Conservation (phyloP, 2,113 vertebrate genomes). For the Hippocampus mohnikei region DNA sequence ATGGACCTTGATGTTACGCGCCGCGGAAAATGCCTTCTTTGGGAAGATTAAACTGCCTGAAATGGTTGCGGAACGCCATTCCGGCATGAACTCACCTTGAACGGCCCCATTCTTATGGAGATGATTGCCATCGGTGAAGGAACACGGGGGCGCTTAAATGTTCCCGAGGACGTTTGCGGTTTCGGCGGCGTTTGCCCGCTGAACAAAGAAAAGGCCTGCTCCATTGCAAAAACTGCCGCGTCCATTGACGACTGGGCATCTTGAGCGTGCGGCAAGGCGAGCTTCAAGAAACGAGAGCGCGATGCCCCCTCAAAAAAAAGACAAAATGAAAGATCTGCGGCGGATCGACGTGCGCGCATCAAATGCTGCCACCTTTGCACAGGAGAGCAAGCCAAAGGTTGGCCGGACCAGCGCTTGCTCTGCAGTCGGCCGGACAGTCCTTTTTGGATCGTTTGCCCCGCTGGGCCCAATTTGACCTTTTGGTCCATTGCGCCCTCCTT, state of each 20-base stretch:
- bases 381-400: not conserved
- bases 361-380: not conserved
- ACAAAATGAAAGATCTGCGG: too few relatives aligned
- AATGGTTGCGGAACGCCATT: slow-evolving; percentile 58
- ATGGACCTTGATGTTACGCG: slow-evolving; percentile 65
- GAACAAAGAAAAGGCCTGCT: slow-evolving; percentile 38
- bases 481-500: too few relatives aligned
- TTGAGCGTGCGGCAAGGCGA: too few relatives aligned
- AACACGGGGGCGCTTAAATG: slow-evolving; percentile 48
- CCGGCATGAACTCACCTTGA: slow-evolving; percentile 69
- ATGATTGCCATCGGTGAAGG: slow-evolving; percentile 63
- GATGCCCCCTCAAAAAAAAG: too few relatives aligned
- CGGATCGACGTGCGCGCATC: slow-evolving; percentile 18
- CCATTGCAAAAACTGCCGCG: too few relatives aligned
- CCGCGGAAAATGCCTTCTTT: slow-evolving; percentile 72
- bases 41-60: slow-evolving; percentile 63
- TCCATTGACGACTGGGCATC: too few relatives aligned
- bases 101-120: slow-evolving; percentile 63
- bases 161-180: slow-evolving; percentile 46
- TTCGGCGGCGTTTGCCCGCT: slow-evolving; percentile 38
- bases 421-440: not conserved
- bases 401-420: too few relatives aligned
- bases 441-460: too few relatives aligned
- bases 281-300: too few relatives aligned
- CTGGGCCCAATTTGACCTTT: too few relatives aligned